Percentiles rank a stretch among this genome's conserved stretches.
Evolutionary conservation across 2,888 invertebrate species (phyloP).

Genomic region (Lathronympha strigana): DNA sequence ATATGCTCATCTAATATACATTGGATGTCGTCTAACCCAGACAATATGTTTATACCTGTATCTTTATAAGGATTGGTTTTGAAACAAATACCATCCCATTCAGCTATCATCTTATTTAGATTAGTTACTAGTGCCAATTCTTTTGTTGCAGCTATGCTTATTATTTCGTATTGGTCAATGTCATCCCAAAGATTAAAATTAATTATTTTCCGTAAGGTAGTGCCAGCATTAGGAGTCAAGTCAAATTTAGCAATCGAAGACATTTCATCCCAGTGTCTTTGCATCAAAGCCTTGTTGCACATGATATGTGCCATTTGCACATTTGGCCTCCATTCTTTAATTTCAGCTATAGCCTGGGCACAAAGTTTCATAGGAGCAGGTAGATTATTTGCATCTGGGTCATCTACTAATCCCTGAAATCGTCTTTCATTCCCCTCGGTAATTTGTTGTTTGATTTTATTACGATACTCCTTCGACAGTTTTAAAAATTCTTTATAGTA

Average conservation of each 20-base stretch:
- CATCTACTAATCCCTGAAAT: conserved; percentile 88
- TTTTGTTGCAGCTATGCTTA: conserved; percentile 92
- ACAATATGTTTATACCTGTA: conserved; percentile 88
- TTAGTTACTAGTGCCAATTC: conserved; percentile 89
- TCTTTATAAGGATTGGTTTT: conserved; percentile 89
- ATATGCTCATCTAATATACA: conserved; percentile 92
- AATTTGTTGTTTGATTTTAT: conserved; percentile 90
- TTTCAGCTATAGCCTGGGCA: conserved; percentile 83
- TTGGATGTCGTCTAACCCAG: conserved; percentile 91
- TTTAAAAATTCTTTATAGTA: conserved; percentile 91
- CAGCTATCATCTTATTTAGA: conserved; percentile 90
- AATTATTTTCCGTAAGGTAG: conserved; percentile 91
- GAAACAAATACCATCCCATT: conserved; percentile 91
- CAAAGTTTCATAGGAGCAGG: conserved; percentile 93
- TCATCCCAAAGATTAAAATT: conserved; percentile 87
- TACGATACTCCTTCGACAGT: conserved; percentile 90
- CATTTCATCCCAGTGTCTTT: conserved; percentile 95
- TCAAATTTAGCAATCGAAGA: conserved; percentile 91
- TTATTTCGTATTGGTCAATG: conserved; percentile 91
- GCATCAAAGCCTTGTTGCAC: conserved; percentile 93
- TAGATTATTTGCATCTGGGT: conserved; percentile 90
- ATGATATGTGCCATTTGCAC: conserved; percentile 94
- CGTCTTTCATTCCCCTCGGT: conserved; percentile 86
- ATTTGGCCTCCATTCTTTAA: conserved; percentile 90
- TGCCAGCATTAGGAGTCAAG: conserved; percentile 93